Evolutionary conservation across 2,113 vertebrate species (phyloP).

Genomic region (Alectura lathami): DNA sequence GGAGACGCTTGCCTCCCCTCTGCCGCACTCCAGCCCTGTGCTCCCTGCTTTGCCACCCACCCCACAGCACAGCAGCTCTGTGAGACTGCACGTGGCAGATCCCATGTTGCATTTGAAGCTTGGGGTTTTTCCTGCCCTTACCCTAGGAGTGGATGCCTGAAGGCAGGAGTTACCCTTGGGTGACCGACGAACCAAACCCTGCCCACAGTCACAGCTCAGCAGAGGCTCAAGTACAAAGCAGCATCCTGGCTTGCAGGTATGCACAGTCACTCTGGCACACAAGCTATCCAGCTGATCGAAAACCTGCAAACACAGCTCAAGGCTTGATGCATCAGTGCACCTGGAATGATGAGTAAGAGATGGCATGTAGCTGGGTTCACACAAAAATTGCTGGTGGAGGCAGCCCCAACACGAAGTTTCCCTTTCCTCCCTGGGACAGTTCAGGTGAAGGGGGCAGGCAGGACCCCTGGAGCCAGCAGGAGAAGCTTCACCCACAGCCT

Average conservation of each 20-base stretch:
- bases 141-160: not conserved
- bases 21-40: not conserved
- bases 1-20: not conserved
- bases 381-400: not conserved
- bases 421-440: not conserved
- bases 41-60: not conserved
- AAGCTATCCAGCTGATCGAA: not conserved
- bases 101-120: not conserved
- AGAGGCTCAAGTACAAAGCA: not conserved
- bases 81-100: accelerated
- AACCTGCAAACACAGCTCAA: not conserved
- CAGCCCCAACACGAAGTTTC: not conserved
- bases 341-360: not conserved
- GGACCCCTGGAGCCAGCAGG: not conserved
- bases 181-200: not conserved
- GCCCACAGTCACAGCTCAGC: not conserved
- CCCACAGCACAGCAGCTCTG: not conserved
- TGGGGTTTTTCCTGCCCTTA: not conserved
- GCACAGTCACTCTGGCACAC: not conserved
- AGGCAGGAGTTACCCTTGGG: not conserved
- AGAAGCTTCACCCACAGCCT: not conserved
- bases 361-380: not conserved
- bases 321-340: not conserved
- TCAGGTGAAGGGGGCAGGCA: not conserved
- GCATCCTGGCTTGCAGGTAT: not conserved